A percentile compares a stretch with the other conserved stretches of the same genome.
phyloP scores from a whole-genome alignment of 2,797 vertebrate species.

The Sebastes aleutianus region DNA sequence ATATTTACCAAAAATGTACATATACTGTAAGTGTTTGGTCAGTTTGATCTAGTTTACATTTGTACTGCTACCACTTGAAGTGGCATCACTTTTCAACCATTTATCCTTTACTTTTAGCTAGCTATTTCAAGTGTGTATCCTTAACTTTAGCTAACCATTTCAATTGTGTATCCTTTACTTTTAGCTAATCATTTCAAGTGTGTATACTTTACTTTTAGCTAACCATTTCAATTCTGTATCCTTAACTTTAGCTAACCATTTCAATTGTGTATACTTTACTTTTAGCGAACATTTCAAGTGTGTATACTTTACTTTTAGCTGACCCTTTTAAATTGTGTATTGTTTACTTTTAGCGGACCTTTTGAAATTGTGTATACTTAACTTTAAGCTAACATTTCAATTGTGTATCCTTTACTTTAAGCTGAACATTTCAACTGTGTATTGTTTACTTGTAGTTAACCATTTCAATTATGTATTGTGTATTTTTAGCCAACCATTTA shows the following conservation, averaged over 20 bases:
- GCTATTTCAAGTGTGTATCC: background rate
- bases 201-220: background rate
- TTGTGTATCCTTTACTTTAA: too few species aligned
- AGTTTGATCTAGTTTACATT: background rate
- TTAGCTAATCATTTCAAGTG: background rate
- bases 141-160: too few species aligned
- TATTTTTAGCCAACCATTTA: background rate
- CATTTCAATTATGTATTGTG: too few species aligned
- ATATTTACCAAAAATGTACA: background rate
- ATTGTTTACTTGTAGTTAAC: too few species aligned
- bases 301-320: background rate
- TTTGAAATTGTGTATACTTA: too few species aligned
- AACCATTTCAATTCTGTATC: too few species aligned
- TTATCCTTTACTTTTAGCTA: background rate
- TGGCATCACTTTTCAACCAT: background rate
- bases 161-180: background rate
- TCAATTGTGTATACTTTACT: accelerated
- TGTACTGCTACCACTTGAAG: background rate
- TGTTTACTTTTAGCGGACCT: too few species aligned
- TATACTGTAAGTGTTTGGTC: background rate
- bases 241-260: background rate
- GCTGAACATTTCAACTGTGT: too few species aligned
- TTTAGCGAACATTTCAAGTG: background rate
- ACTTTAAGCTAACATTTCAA: too few species aligned
- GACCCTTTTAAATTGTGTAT: too few species aligned